phyloP scores from a whole-genome alignment of 1,140 invertebrate species.

The Pogonognathellus flavescens region DNA sequence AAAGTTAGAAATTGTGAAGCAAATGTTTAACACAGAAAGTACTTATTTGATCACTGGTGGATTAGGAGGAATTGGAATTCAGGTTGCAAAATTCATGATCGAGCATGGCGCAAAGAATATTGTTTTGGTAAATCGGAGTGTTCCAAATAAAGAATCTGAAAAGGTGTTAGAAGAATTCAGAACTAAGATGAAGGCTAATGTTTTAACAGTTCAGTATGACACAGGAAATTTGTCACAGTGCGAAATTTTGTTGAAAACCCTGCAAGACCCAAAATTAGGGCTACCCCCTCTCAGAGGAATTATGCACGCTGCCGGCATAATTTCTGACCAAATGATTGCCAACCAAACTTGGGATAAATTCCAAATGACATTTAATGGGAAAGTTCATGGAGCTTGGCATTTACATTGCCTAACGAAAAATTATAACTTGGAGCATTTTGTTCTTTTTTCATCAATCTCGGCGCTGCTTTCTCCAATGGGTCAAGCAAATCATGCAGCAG shows the following conservation, averaged over 20 bases:
- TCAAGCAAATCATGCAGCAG: conserved; percentile 35
- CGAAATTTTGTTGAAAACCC: background rate
- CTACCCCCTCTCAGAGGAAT: conserved; percentile 56
- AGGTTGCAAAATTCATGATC: conserved; percentile 43
- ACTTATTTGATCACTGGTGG: conserved; percentile 59
- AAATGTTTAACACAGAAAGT: conserved; percentile 46
- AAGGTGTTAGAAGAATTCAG: background rate
- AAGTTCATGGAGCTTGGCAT: conserved; percentile 56
- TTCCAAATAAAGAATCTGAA: background rate
- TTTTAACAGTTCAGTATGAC: conserved; percentile 23
- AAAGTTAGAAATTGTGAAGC: background rate
- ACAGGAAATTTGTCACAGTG: conserved; percentile 28
- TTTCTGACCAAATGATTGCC: conserved; percentile 15
- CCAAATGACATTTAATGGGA: conserved; percentile 36
- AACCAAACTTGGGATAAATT: conserved; percentile 56
- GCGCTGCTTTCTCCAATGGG: conserved; percentile 6
- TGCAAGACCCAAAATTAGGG: background rate
- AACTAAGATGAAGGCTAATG: background rate
- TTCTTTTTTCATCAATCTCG: conserved; percentile 47
- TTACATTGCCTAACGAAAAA: conserved; percentile 52
- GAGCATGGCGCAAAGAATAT: conserved; percentile 54
- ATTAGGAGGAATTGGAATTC: conserved; percentile 56
- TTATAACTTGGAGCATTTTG: conserved; percentile 51
- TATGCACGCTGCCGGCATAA: conserved; percentile 53
- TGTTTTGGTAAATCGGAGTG: conserved; percentile 46